phyloP scores from a whole-genome alignment of 2,113 vertebrate genomes.

The Camelus bactrianus region DNA sequence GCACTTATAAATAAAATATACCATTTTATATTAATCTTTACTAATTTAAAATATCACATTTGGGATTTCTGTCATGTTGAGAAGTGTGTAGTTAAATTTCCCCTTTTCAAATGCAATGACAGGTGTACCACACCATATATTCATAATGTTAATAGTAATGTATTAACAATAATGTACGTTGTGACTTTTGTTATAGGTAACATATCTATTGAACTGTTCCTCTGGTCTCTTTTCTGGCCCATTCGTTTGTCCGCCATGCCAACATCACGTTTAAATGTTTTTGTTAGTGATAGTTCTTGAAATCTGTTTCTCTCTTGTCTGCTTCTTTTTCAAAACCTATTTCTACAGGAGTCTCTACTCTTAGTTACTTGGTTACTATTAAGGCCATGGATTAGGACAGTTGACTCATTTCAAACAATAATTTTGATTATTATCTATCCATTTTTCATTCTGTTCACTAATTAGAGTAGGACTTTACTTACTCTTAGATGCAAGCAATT shows the following conservation, averaged over 20 bases:
- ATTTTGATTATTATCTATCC: background rate
- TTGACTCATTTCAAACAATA: background rate
- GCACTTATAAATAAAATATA: conserved; percentile 7
- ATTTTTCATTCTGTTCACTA: background rate
- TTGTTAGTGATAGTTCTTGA: background rate
- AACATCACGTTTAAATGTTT: background rate
- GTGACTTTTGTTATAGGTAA: background rate
- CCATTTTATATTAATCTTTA: background rate
- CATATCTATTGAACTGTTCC: background rate
- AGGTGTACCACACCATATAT: background rate
- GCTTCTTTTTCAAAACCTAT: background rate
- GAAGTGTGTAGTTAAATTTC: background rate
- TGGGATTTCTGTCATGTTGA: background rate
- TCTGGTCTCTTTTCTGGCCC: background rate
- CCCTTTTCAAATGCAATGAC: background rate
- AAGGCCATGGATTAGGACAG: background rate
- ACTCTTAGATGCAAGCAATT: background rate
- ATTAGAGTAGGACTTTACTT: background rate
- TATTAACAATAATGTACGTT: background rate
- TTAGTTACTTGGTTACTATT: background rate
- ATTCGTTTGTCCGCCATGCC: background rate
- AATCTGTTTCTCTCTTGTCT: background rate
- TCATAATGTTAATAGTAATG: background rate
- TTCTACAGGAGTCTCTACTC: background rate
- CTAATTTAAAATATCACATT: background rate